Evolutionary conservation across 2,797 vertebrate genomes (phyloP), one percentile per base, ranked within the genome.

Genomic region (Lacerta viridis): DNA sequence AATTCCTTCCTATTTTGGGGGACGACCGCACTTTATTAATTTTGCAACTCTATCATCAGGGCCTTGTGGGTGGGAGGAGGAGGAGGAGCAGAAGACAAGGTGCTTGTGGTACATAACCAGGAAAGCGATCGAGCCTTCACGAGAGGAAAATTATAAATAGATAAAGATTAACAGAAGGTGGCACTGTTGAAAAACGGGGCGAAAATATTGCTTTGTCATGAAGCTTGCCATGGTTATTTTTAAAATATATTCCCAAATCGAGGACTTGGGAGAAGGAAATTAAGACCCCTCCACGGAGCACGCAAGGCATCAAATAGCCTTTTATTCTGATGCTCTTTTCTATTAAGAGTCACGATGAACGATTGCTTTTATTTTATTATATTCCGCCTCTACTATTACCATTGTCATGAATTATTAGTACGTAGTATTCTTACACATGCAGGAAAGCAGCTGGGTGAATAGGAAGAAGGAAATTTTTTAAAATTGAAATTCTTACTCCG

Each of bases 1-100:
- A 4, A 8, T 20, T 61, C 77, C 43, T 0, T 0, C 0, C 0
- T 0, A 0, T 95, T 95, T 95, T 95, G 91, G 5, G 76, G 61
- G 0, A 3, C 7, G 1, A 4, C 0, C 0, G 0, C 0, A 2
- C 0, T 0, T 0, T 0, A 0, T 0, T 72, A 0, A 0, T 3
- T 94, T 95, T 94, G 68, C 59, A 29, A 6, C 15, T n/a, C 17
- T 7, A 68, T 68, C 29, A 29, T n/a, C 59, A 5, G 27, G n/a
- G 9, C 25, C n/a, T 77, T 55, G 33, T 36, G 72, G 13, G 13
- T 20, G 33, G 17, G 17, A 36, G 4, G 18, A 6, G 77, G 46
- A 8, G 25, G 3, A 11, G 75, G 46, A 39, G 43, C 3, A 27
- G 23, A 15, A 2, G 43, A 43, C 3, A 36, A 20, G 29, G 3